A percentile compares a stretch with the other conserved stretches of the same genome.
These are phyloP conservation scores for Gila robusta DNA, from an alignment of 2,797 vertebrate genomes.

Conservation along the genomic window DNA sequence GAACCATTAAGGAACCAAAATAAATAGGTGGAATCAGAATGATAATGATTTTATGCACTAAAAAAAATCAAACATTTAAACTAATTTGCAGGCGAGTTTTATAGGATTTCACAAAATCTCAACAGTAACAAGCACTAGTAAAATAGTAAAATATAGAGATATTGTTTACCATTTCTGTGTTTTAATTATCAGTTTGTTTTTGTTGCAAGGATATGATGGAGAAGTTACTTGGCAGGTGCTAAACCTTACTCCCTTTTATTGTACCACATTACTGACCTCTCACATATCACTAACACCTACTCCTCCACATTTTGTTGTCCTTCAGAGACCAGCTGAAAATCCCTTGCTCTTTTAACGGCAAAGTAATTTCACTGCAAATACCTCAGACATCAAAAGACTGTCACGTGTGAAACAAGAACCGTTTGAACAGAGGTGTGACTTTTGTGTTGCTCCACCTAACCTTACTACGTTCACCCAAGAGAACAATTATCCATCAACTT, in stretches of 20 bases:
- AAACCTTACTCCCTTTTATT: slow-evolving; percentile 11
- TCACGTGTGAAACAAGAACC: slow-evolving; percentile 58
- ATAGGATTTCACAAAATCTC: not conserved
- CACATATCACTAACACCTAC: slow-evolving; percentile 60
- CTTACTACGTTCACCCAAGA: slow-evolving; percentile 3
- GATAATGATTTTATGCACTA: too few relatives aligned
- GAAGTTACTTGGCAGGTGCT: not conserved
- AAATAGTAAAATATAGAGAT: not conserved
- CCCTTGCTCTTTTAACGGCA: slow-evolving; percentile 22
- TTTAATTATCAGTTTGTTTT: not conserved
- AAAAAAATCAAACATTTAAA: too few relatives aligned
- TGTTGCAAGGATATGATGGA: not conserved
- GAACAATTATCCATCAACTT: slow-evolving; percentile 2
- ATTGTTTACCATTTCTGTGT: not conserved
- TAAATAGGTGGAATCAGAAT: too few relatives aligned
- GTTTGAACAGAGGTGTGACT: slow-evolving; percentile 72
- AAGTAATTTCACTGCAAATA: slow-evolving; percentile 28
- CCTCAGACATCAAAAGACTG: slow-evolving; percentile 69
- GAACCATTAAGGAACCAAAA: too few relatives aligned
- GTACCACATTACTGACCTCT: slow-evolving; percentile 44
- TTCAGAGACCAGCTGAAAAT: slow-evolving; percentile 16
- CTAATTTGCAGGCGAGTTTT: not conserved
- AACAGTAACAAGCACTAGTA: not conserved
- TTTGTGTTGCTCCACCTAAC: slow-evolving; percentile 39
- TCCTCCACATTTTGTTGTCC: not conserved